These are phyloP conservation scores for Odontamblyopus rebecca DNA, from an alignment of 2,797 vertebrate genomes.

Conservation along the genomic window DNA sequence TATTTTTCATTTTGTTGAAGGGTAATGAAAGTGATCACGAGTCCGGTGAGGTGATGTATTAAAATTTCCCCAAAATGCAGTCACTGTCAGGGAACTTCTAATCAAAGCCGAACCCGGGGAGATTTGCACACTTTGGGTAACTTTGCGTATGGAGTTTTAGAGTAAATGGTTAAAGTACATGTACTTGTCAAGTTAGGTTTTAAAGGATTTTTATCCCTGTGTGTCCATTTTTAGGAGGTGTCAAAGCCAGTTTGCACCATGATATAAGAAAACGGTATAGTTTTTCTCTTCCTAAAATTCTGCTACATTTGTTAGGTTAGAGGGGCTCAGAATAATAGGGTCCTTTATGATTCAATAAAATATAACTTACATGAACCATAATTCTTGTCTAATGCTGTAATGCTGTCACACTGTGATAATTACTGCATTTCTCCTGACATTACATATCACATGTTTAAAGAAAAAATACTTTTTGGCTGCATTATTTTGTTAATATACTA, in stretches of 20 bases:
- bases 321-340: too few relatives aligned
- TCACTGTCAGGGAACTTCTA: constrained; percentile 6
- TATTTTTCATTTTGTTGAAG: constrained; percentile 33
- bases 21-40: constrained; percentile 48
- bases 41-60: constrained; percentile 32
- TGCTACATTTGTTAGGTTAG: too few relatives aligned
- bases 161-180: not conserved
- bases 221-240: not conserved
- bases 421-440: too few relatives aligned
- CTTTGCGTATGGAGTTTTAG: not conserved
- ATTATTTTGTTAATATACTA: too few relatives aligned
- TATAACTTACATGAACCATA: too few relatives aligned
- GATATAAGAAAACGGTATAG: not conserved
- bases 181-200: too few relatives aligned
- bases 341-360: too few relatives aligned
- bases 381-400: too few relatives aligned
- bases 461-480: too few relatives aligned
- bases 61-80: constrained; percentile 22
- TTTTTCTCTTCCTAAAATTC: too few relatives aligned
- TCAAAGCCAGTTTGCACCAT: not conserved
- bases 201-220: not conserved
- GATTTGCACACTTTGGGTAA: not conserved
- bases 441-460: too few relatives aligned
- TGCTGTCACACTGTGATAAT: too few relatives aligned
- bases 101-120: constrained; percentile 2